Evolutionary conservation across 2,888 invertebrate species (phyloP).

Genomic region (Campoplex nolae): DNA sequence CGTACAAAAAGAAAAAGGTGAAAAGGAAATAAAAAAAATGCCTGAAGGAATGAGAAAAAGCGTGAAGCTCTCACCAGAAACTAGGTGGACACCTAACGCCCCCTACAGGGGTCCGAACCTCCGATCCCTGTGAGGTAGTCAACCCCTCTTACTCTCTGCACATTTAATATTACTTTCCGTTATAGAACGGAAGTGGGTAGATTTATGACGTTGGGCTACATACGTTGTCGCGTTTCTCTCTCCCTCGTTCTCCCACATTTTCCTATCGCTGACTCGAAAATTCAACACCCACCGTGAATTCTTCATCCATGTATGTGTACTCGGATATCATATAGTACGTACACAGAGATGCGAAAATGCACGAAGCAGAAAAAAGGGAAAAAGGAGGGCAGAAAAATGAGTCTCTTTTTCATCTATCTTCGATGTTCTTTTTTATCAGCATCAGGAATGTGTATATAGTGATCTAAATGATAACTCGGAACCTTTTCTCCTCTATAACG

Average conservation of each 20-base stretch:
- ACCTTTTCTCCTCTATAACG: slow-evolving; percentile 13
- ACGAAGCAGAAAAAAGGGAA: slow-evolving; percentile 18
- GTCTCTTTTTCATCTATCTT: slow-evolving; percentile 27
- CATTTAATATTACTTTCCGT: slow-evolving; percentile 80
- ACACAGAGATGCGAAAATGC: not conserved
- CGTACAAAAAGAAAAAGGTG: slow-evolving; percentile 36
- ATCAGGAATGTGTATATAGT: slow-evolving; percentile 4
- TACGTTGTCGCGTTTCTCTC: slow-evolving; percentile 65
- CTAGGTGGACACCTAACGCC: slow-evolving; percentile 60
- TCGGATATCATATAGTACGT: not conserved
- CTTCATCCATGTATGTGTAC: slow-evolving; percentile 6
- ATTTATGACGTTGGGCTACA: slow-evolving; percentile 77
- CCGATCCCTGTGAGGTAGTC: slow-evolving; percentile 49
- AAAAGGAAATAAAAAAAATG: not conserved
- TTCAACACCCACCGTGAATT: slow-evolving; percentile 51
- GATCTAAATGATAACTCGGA: slow-evolving; percentile 32
- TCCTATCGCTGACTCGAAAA: slow-evolving; percentile 51
- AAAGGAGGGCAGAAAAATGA: not conserved
- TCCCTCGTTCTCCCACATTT: slow-evolving; percentile 24
- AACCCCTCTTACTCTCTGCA: slow-evolving; percentile 52
- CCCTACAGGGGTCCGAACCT: slow-evolving; percentile 44
- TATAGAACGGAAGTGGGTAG: slow-evolving; percentile 77
- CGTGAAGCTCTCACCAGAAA: slow-evolving; percentile 57
- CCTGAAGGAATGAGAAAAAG: slow-evolving; percentile 35
- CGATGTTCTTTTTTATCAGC: slow-evolving; percentile 24